Conservation (phyloP, 2,797 vertebrate genomes). For the Alectoris magna region DNA sequence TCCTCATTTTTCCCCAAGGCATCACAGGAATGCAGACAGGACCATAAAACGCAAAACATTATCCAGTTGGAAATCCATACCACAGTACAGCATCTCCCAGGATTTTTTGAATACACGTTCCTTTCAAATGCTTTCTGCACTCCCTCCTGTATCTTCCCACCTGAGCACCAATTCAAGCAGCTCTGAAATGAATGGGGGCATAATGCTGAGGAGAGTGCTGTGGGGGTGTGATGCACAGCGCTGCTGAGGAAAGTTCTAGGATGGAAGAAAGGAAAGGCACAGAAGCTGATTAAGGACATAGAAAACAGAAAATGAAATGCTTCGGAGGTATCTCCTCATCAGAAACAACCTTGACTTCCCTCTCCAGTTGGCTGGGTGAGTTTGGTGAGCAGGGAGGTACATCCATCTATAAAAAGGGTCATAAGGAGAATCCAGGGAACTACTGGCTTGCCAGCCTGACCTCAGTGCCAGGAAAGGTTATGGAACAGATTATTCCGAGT, state of each 20-base stretch:
- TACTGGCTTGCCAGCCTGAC: too few relatives aligned
- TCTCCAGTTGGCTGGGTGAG: neutral
- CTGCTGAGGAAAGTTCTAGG: neutral
- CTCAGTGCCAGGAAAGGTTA: too few relatives aligned
- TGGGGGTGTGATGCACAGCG: neutral
- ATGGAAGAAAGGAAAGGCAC: neutral
- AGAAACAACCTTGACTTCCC: neutral
- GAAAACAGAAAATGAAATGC: neutral
- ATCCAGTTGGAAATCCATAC: constrained; percentile 12
- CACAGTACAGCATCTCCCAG: neutral
- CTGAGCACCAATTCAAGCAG: neutral
- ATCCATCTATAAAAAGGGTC: too few relatives aligned
- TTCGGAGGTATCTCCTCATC: neutral
- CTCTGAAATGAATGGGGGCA: neutral
- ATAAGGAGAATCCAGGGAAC: too few relatives aligned
- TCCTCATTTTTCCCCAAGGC: neutral
- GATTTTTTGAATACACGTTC: neutral
- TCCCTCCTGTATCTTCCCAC: neutral
- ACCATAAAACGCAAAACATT: neutral
- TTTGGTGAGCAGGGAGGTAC: neutral
- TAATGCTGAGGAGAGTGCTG: rapidly evolving
- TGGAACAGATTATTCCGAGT: too few relatives aligned
- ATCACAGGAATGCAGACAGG: constrained; percentile 5
- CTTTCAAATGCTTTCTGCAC: neutral
- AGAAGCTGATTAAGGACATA: neutral